Percentiles rank a stretch among this genome's conserved stretches.
Conservation (phyloP, 2,888 invertebrate species). For the Callimorpha dominula region DNA sequence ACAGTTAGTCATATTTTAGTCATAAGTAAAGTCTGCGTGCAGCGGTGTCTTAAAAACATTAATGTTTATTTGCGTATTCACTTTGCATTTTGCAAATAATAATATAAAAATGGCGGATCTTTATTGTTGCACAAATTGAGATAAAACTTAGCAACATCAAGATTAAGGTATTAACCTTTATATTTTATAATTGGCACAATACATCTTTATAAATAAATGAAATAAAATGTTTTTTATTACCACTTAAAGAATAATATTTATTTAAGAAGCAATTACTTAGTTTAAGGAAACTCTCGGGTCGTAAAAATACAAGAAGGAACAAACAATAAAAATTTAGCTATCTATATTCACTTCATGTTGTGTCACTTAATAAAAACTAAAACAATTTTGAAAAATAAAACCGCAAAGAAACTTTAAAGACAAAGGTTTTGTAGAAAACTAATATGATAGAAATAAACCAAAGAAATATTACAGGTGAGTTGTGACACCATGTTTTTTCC, state of each 20-base stretch:
- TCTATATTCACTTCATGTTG: too few relatives aligned
- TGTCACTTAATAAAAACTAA: too few relatives aligned
- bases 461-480: not conserved
- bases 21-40: not conserved
- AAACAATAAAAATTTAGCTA: too few relatives aligned
- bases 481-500: not conserved
- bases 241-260: too few relatives aligned
- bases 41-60: not conserved
- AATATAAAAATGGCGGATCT: not conserved
- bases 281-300: too few relatives aligned
- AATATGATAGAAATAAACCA: not conserved
- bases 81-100: not conserved
- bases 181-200: not conserved
- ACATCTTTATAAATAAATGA: not conserved
- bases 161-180: not conserved
- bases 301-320: too few relatives aligned
- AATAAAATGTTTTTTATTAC: not conserved
- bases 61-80: not conserved
- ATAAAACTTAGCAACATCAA: not conserved
- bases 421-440: too few relatives aligned
- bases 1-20: not conserved
- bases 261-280: too few relatives aligned
- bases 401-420: too few relatives aligned
- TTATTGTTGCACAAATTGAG: not conserved
- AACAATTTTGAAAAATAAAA: too few relatives aligned